Conservation (phyloP, 2,113 vertebrate species). For the Cichladusa arquata region DNA sequence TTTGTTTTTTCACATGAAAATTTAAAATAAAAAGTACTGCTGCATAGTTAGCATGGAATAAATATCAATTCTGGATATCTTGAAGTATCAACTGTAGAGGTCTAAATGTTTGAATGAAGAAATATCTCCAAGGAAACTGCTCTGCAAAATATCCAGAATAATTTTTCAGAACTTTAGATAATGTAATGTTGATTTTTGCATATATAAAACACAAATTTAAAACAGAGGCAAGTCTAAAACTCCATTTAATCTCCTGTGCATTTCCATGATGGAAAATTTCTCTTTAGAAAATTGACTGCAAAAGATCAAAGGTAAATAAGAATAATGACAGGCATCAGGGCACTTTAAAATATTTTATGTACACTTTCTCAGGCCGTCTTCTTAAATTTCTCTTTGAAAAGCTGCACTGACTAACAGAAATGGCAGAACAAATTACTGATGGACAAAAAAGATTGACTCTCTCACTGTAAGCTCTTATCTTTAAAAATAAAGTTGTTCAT, state of each 20-base stretch:
- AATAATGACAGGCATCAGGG: background rate
- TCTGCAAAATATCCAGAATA: background rate
- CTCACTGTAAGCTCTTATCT: background rate
- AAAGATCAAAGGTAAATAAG: background rate
- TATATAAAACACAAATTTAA: background rate
- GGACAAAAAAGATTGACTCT: background rate
- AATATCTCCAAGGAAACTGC: background rate
- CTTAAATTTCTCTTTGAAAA: background rate
- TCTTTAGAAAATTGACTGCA: background rate
- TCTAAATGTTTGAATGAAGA: background rate
- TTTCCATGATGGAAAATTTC: background rate
- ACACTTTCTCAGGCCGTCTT: background rate
- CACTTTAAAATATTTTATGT: background rate
- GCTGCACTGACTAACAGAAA: background rate
- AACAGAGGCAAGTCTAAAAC: background rate
- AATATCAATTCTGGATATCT: background rate
- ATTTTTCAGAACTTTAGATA: background rate
- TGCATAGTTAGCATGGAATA: background rate
- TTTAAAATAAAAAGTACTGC: background rate
- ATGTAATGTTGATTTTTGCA: background rate
- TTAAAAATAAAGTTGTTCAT: background rate
- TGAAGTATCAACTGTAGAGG: background rate
- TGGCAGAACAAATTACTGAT: background rate
- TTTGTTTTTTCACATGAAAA: background rate
- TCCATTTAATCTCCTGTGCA: background rate